Conservation (phyloP, 2,113 vertebrate species). For the Conger conger region DNA sequence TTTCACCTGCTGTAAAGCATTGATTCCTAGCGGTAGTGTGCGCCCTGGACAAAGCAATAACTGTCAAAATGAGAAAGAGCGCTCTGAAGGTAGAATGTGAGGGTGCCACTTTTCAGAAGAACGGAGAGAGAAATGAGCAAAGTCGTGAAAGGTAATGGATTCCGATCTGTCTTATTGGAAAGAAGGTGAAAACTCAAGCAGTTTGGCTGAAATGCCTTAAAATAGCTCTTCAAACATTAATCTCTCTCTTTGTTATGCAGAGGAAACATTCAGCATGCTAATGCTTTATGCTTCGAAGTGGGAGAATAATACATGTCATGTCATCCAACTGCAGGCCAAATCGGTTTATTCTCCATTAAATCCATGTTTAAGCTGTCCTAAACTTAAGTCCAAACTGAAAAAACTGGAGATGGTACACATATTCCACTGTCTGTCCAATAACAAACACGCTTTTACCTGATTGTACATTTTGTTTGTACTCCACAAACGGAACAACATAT, state of each 20-base stretch:
- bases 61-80: conserved; percentile 36
- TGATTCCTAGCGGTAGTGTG: background rate
- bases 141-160: conserved; percentile 8
- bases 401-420: background rate
- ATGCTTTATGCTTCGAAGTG: background rate
- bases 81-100: conserved; percentile 25
- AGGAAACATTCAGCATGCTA: background rate
- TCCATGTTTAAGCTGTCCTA: too few relatives aligned
- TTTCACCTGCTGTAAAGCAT: background rate
- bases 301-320: conserved; percentile 3
- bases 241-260: background rate
- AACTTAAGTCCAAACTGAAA: background rate
- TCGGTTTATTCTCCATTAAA: background rate
- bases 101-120: conserved; percentile 3
- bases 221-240: background rate
- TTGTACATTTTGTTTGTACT: background rate
- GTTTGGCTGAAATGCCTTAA: background rate
- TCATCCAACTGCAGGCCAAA: background rate
- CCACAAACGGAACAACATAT: background rate
- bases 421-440: too few relatives aligned
- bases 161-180: background rate
- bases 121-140: background rate
- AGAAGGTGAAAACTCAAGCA: conserved; percentile 8
- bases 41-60: background rate
- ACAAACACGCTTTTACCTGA: too few relatives aligned